Conservation (phyloP, 2,113 vertebrate genomes). For the Hyperoodon ampullatus region DNA sequence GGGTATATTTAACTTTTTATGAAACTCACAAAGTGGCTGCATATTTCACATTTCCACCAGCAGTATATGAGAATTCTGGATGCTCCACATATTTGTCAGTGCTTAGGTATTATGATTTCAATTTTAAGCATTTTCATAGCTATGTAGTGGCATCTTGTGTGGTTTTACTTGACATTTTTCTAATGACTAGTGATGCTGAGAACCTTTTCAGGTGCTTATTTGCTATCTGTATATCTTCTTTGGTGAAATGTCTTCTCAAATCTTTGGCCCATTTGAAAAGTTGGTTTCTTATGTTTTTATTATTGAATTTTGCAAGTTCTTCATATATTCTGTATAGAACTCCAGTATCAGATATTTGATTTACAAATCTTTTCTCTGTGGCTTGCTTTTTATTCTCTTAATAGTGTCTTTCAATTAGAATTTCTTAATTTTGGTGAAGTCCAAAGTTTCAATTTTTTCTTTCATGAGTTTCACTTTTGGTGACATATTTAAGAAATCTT, state of each 20-base stretch:
- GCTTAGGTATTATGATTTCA: neutral
- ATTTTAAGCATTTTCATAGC: neutral
- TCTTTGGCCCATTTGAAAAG: neutral
- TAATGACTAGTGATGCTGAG: neutral
- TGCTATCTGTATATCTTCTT: neutral
- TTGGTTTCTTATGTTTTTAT: neutral
- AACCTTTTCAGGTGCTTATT: neutral
- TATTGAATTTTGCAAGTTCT: neutral
- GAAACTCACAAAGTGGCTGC: neutral
- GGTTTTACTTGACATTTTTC: neutral
- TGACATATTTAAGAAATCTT: slow-evolving; percentile 1
- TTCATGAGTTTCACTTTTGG: neutral
- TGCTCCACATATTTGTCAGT: neutral
- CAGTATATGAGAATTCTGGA: neutral
- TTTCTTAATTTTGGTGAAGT: neutral
- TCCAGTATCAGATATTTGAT: neutral
- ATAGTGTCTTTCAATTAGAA: neutral
- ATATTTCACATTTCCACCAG: neutral
- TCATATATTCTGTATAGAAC: neutral
- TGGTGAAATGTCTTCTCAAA: neutral
- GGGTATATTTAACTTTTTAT: neutral
- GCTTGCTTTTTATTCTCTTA: neutral
- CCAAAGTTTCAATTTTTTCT: neutral
- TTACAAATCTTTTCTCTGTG: neutral
- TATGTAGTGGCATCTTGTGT: neutral